phyloP scores from a whole-genome alignment of 2,113 vertebrate species.

The Puma concolor region DNA sequence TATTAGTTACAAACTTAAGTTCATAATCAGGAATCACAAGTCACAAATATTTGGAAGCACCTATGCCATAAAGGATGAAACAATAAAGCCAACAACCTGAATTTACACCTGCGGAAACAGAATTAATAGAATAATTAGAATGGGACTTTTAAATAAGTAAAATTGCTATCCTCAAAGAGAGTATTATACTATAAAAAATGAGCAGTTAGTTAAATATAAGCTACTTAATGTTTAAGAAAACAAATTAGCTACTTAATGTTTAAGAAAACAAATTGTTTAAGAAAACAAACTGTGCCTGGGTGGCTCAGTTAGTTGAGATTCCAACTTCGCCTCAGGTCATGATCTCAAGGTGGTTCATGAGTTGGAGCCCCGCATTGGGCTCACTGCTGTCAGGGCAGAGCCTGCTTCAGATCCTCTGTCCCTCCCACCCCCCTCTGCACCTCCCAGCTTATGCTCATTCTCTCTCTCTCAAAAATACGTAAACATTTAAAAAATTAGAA shows the following conservation, averaged over 20 bases:
- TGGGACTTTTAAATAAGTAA: not conserved
- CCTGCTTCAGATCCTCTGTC: no score
- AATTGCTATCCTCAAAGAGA: not conserved
- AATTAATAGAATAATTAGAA: not conserved
- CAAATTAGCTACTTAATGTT: not conserved
- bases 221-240: not conserved
- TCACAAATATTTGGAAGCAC: not conserved
- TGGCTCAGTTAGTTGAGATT: no score
- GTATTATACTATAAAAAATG: not conserved
- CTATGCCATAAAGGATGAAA: not conserved
- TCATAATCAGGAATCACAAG: not conserved
- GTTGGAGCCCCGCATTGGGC: no score
- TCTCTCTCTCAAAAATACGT: no score
- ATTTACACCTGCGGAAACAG: not conserved
- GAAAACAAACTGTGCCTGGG: no score
- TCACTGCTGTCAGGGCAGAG: no score
- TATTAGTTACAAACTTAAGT: not conserved
- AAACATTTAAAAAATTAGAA: not conserved
- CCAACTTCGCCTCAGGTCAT: no score
- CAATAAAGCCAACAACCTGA: not conserved
- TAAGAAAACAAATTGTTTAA: not conserved
- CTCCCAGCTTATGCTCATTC: no score
- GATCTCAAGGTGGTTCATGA: no score
- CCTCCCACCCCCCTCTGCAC: no score
- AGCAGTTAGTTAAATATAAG: not conserved